These are phyloP conservation scores for Akabosia matsudoensis DNA, from an alignment of 1,140 invertebrate species.

Conservation along the genomic window DNA sequence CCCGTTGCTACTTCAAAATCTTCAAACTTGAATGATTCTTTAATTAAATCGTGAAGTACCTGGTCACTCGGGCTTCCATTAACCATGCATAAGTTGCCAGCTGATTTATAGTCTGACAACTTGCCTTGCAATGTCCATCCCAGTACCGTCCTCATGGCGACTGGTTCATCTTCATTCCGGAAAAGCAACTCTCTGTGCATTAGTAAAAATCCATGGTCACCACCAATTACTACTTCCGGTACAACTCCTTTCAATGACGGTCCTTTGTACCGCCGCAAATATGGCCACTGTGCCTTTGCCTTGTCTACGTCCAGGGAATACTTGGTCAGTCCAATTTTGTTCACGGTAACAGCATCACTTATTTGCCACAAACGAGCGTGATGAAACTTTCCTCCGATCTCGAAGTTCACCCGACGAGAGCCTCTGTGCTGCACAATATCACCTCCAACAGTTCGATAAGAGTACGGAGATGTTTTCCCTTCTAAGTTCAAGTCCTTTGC, in stretches of 20 bases:
- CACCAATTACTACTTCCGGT: conserved; percentile 1
- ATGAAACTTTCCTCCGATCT: not conserved
- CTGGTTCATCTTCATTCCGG: not conserved
- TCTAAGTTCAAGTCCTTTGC: not conserved
- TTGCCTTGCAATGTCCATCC: not conserved
- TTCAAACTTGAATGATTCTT: conserved; percentile 31
- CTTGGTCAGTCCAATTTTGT: not conserved
- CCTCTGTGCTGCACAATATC: not conserved
- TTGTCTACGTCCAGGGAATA: not conserved
- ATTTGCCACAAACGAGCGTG: not conserved
- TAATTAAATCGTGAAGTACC: conserved; percentile 11
- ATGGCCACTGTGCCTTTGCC: not conserved
- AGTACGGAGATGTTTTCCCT: not conserved
- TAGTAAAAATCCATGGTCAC: not conserved
- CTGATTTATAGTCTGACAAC: not conserved
- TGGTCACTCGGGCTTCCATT: not conserved
- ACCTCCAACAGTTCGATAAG: not conserved
- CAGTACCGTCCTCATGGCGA: not conserved
- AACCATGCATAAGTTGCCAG: not conserved
- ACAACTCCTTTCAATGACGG: not conserved
- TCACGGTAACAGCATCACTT: not conserved
- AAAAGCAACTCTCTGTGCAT: not conserved
- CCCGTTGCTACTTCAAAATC: conserved; percentile 12
- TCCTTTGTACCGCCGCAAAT: not conserved
- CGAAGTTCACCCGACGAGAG: not conserved